These are phyloP conservation scores for Trachops cirrhosus DNA, from an alignment of 2,797 vertebrate genomes.

Conservation along the genomic window DNA sequence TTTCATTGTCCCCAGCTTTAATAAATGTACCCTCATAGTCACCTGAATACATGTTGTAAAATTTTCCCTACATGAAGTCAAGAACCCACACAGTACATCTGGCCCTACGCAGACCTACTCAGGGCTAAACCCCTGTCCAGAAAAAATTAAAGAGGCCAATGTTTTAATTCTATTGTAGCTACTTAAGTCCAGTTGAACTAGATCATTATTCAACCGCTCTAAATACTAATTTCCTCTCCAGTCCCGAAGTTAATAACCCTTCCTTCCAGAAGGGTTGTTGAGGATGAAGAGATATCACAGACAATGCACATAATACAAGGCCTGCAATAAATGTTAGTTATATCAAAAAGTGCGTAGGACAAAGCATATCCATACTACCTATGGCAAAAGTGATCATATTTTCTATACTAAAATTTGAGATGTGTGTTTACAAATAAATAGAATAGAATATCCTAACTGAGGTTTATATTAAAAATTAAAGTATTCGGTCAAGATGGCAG, in stretches of 20 bases:
- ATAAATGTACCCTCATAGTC: not conserved
- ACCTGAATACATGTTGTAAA: not conserved
- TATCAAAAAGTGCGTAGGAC: not conserved
- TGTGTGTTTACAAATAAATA: not conserved
- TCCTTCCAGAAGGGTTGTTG: not conserved
- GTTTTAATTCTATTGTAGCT: slow-evolving; percentile 19
- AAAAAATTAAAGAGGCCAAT: not conserved
- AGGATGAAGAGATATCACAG: not conserved
- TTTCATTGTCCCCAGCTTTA: not conserved
- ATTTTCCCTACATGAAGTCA: not conserved
- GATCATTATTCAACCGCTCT: not conserved
- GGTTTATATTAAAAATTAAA: not conserved
- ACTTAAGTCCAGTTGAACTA: slow-evolving; percentile 8
- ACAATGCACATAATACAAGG: not conserved
- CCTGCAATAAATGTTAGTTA: not conserved
- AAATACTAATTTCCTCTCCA: slow-evolving; percentile 9
- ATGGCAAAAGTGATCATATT: not conserved
- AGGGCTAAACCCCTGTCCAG: not conserved
- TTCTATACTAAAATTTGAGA: not conserved
- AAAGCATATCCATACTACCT: not conserved
- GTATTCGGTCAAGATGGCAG: not conserved
- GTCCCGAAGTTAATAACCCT: not conserved
- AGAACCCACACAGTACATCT: not conserved
- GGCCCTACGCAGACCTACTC: not conserved
- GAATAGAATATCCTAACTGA: not conserved